Percentiles rank a stretch among this genome's conserved stretches.
phyloP scores from a whole-genome alignment of 2,797 vertebrate species.

The Phyllotis vaccarum region DNA sequence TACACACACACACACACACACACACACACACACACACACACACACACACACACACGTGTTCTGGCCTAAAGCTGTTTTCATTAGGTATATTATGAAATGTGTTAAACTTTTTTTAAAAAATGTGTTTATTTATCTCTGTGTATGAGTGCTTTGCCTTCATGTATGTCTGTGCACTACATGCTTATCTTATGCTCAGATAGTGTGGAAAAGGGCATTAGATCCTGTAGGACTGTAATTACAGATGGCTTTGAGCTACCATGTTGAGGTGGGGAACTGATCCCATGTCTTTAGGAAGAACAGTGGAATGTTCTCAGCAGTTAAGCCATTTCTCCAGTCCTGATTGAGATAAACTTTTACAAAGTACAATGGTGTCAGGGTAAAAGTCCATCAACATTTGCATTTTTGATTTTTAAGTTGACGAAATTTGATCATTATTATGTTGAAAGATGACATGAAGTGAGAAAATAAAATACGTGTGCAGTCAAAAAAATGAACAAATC shows the following conservation, averaged over 20 bases:
- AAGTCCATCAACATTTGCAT: not conserved
- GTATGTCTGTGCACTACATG: not conserved
- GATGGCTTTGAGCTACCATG: not conserved
- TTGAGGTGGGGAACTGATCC: not conserved
- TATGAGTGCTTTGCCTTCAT: not conserved
- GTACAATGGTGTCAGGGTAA: not conserved
- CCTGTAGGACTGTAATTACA: not conserved
- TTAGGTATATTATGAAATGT: not conserved
- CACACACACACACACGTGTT: not conserved
- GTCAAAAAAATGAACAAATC: not conserved
- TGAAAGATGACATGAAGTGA: constrained; percentile 33
- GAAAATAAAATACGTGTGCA: not conserved
- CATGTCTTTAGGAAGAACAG: not conserved
- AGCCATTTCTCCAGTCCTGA: not conserved
- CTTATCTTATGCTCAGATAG: not conserved
- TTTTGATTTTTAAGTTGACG: not conserved
- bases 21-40: not conserved
- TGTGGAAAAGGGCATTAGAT: not conserved
- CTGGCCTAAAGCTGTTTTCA: not conserved
- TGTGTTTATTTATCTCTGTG: not conserved
- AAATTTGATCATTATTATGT: not conserved
- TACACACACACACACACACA: not conserved
- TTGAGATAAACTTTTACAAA: constrained; percentile 21
- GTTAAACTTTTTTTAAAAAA: constrained; percentile 15
- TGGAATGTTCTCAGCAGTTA: not conserved